phyloP scores from a whole-genome alignment of 2,888 invertebrate species.

The Entomobrya proxima region DNA sequence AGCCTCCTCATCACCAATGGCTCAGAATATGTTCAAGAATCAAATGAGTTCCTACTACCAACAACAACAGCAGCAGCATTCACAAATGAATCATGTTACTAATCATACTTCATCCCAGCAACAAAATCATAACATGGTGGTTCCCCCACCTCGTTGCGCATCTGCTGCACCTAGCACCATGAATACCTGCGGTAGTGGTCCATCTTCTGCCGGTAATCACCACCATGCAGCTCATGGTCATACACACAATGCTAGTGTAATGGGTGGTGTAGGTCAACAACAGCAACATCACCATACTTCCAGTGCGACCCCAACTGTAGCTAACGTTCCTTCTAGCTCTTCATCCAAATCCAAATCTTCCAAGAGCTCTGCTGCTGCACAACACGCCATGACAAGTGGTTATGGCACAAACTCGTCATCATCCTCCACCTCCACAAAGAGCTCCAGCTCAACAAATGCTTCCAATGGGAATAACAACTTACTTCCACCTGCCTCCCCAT shows the following conservation, averaged over 20 bases:
- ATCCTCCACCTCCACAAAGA: slow-evolving; percentile 55
- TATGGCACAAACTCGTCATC: slow-evolving; percentile 15
- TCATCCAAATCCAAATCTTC: slow-evolving; percentile 70
- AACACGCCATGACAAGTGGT: neutral
- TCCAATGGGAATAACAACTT: slow-evolving; percentile 24
- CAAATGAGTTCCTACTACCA: slow-evolving; percentile 63
- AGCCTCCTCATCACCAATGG: slow-evolving; percentile 41
- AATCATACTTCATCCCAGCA: slow-evolving; percentile 17
- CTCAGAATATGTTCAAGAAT: slow-evolving; percentile 60
- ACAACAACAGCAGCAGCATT: slow-evolving; percentile 50
- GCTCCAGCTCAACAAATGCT: neutral
- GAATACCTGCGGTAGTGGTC: slow-evolving; percentile 49
- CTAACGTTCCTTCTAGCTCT: slow-evolving; percentile 42
- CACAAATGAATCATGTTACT: slow-evolving; percentile 50
- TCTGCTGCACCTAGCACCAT: slow-evolving; percentile 68
- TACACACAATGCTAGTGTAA: neutral
- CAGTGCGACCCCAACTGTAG: neutral
- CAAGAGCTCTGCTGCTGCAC: slow-evolving; percentile 39
- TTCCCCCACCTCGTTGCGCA: slow-evolving; percentile 65
- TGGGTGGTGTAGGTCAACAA: neutral
- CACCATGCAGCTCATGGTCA: slow-evolving; percentile 58
- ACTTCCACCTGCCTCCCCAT: slow-evolving; percentile 59
- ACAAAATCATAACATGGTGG: slow-evolving; percentile 32
- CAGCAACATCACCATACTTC: slow-evolving; percentile 39
- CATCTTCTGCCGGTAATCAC: slow-evolving; percentile 18